A percentile compares a stretch with the other conserved stretches of the same genome.
These are phyloP conservation scores for Platalea minor DNA, from an alignment of 2,797 vertebrate genomes.

Conservation along the genomic window DNA sequence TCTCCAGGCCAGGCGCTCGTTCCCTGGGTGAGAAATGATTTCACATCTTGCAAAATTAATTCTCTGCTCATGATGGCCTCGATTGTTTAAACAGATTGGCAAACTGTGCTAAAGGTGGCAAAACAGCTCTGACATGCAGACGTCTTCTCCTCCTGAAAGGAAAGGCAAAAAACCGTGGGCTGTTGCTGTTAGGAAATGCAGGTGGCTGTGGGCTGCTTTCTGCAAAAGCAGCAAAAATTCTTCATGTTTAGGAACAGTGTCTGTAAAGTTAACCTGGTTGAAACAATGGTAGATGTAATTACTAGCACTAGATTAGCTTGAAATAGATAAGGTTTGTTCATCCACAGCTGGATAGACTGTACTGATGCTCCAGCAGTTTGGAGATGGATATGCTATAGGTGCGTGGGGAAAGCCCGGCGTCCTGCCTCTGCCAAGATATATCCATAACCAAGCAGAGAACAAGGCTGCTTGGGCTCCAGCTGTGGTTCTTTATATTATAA, in stretches of 20 bases:
- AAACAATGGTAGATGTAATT: background rate
- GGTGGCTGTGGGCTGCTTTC: background rate
- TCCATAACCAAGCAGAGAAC: background rate
- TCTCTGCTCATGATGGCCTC: background rate
- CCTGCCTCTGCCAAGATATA: background rate
- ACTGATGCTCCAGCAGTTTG: background rate
- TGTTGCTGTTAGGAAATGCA: background rate
- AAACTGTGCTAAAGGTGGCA: background rate
- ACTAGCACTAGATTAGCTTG: background rate
- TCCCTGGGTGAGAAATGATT: background rate
- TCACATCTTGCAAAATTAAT: slow-evolving; percentile 9
- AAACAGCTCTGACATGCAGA: background rate
- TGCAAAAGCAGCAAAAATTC: background rate
- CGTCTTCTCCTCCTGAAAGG: background rate
- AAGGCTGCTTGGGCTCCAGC: background rate
- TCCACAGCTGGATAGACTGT: background rate
- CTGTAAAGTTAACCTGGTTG: background rate
- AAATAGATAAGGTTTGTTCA: background rate
- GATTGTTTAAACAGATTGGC: slow-evolving; percentile 10
- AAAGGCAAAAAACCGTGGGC: background rate
- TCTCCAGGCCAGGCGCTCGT: background rate
- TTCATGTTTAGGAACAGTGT: fast-evolving
- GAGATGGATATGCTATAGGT: background rate
- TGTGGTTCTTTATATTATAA: background rate
- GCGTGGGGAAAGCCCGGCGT: background rate